phyloP scores from a whole-genome alignment of 2,888 invertebrate genomes.

The Eledona agricola region DNA sequence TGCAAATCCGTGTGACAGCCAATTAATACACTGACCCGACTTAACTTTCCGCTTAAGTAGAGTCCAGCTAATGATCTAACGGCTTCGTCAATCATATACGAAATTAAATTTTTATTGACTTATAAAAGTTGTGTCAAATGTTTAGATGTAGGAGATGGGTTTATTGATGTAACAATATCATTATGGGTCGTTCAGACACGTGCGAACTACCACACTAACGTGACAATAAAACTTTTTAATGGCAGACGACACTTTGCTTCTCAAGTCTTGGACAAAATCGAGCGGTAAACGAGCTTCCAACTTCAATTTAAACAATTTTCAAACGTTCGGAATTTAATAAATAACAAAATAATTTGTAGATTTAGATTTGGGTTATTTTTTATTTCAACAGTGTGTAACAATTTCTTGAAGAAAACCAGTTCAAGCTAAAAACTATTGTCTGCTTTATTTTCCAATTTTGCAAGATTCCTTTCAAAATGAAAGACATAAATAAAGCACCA shows the following conservation, averaged over 20 bases:
- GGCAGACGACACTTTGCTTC: slow-evolving; percentile 55
- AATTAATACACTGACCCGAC: slow-evolving; percentile 47
- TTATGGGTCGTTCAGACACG: slow-evolving; percentile 61
- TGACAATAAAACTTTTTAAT: slow-evolving; percentile 63
- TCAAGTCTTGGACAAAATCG: slow-evolving; percentile 25
- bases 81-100: slow-evolving; percentile 62
- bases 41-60: slow-evolving; percentile 43
- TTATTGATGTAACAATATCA: slow-evolving; percentile 64
- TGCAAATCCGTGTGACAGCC: slow-evolving; percentile 39
- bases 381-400: too few species aligned
- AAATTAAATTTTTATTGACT: slow-evolving; percentile 63
- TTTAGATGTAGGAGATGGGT: slow-evolving; percentile 61
- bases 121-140: slow-evolving; percentile 62
- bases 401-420: too few species aligned
- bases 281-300: neutral
- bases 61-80: slow-evolving; percentile 56
- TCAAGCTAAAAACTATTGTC: too few species aligned
- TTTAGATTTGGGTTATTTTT: too few species aligned
- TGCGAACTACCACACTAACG: slow-evolving; percentile 62
- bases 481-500: too few species aligned
- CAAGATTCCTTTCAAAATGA: too few species aligned
- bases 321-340: too few species aligned
- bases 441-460: too few species aligned
- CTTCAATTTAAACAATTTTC: too few species aligned
- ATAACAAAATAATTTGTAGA: too few species aligned